Evolutionary conservation across 2,113 vertebrate genomes (phyloP), one percentile per base, ranked within the genome.

Genomic region (Leptobrachium leishanense): DNA sequence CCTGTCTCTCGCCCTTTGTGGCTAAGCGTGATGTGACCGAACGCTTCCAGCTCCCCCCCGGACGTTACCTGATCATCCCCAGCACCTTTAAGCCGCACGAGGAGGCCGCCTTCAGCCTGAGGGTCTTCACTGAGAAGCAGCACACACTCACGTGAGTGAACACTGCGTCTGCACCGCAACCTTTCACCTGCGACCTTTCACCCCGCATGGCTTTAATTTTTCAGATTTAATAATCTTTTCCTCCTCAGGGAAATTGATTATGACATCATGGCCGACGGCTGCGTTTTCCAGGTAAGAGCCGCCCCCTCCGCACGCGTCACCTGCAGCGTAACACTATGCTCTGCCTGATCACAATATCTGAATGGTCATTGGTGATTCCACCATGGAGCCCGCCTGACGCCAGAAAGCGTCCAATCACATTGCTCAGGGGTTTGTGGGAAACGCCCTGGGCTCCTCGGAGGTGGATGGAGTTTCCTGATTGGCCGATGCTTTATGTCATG

Each of bases 21-120:
- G 81, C 81, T 20, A 81, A 84, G 43, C 83, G 88, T 39, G 88
- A 89, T 20, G 82, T 91, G 40, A 88, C 87, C 40, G 79, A 78
- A 39, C 84, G 86, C 73, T 84, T 82, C 71, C 73, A 82, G 43
- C 83, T 91, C 78, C 66, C 72, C 0, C 88, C 88, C 0, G 89
- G 89, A 5, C 83, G 87, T 50, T 91, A 90, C 71, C 71, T 91
- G 54, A 75, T 90, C 72, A 84, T 91, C 31, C 86, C 90, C 12
- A 87, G 87, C 72, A 76, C 87, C 1, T 65, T 83, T 8, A 68
- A 64, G 1, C 82, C 77, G 0, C 72, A 88, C 50, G 85, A 90
- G 7, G 88, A 90, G 79, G 77, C 84, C 0, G 84, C 82, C 65
- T 91, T 90, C 74, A 88, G 75, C 2, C 81, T 91, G 71, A 85